phyloP scores from a whole-genome alignment of 2,113 vertebrate genomes.

The Phaetusa simplex region DNA sequence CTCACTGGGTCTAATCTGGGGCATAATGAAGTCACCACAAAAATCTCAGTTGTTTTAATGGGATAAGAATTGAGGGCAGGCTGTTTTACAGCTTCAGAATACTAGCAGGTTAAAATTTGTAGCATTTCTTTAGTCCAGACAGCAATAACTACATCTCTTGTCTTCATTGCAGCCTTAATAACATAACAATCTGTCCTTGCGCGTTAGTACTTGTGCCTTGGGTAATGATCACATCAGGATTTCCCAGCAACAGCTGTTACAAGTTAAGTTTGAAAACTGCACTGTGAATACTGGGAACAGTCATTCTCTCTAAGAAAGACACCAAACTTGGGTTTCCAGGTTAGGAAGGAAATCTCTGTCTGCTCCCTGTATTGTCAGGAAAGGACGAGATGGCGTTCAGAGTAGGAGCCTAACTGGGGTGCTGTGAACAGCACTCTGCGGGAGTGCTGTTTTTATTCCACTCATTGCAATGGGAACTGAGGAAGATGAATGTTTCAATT shows the following conservation, averaged over 20 bases:
- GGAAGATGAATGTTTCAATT: neutral
- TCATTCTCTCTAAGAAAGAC: neutral
- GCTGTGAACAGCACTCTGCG: rapidly evolving
- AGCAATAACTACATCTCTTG: neutral
- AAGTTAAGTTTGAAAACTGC: neutral
- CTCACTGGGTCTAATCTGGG: neutral
- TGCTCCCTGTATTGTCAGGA: neutral
- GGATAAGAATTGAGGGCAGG: neutral
- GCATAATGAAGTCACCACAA: neutral
- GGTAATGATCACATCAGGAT: rapidly evolving
- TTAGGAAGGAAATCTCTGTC: neutral
- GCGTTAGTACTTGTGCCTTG: neutral
- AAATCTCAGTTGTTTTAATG: neutral
- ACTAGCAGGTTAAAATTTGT: neutral
- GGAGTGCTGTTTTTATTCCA: too few relatives aligned
- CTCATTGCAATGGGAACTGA: neutral
- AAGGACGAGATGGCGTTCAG: neutral
- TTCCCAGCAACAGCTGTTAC: neutral
- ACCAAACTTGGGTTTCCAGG: neutral
- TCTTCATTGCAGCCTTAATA: neutral
- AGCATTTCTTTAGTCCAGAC: neutral
- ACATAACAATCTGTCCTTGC: neutral
- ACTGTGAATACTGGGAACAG: neutral
- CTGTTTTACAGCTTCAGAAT: neutral
- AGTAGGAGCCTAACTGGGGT: neutral